Evolutionary conservation across 2,113 vertebrate species (phyloP), one percentile per base, ranked within the genome.

Genomic region (Bos javanicus): DNA sequence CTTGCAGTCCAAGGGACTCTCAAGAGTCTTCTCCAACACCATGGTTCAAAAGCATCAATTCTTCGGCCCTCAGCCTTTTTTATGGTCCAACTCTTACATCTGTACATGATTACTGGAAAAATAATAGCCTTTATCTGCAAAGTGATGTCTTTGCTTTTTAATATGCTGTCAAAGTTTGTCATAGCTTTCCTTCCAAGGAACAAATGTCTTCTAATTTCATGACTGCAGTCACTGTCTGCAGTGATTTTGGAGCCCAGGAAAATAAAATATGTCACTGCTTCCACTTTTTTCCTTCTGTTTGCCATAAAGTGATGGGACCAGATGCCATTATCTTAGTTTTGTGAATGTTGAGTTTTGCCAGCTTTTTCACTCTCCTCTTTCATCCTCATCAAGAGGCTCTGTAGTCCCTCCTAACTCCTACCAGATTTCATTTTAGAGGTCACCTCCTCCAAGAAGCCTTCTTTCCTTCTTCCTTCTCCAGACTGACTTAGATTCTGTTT

Each of bases 51-150:
- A 74, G 71, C 36, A 74, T 74, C 36, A 25, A 43, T 74, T 74
- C 21, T 74, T 43, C 0, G 0, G 11, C 0, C 0, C 11, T 39
- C 71, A 43, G 36, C 36, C 21, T 74, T 74, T 12, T 43, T 25
- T 74, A 76, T 26, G 23, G 71, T 25, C 71, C 71, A 76, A 15
- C 71, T 76, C 23, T 43, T 43, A 43, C 23, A 74, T 39, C 67
- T 39, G 67, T 74, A 74, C 21, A 26, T 76, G 23, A 76, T 43
- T 76, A 76, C 39, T 0, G 0, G 23, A 76, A 76, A 76, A 76
- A 76, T 43, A 39, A 76, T 76, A 76, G 71, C 23, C 39, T 43
- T 76, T 76, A 39, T 76, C 36, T 76, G 71, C 71, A 76, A 76
- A 43, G 39, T 26, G 23, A 76, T 76, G 39, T 43, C 39, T 43